Evolutionary conservation across 2,113 vertebrate species (phyloP).

Genomic region (Tursiops truncatus): DNA sequence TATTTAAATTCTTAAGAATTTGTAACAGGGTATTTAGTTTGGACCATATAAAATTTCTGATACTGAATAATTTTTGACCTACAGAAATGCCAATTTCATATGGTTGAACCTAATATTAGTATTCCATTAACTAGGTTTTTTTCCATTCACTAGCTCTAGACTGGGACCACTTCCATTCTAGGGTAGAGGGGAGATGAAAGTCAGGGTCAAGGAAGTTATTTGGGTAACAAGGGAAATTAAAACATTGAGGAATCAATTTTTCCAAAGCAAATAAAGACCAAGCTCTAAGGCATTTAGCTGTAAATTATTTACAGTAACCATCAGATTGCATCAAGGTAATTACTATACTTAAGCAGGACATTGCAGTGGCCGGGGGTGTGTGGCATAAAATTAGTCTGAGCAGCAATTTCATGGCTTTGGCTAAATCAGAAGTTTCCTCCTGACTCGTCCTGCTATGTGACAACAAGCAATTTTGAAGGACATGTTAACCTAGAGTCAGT

Average conservation of each 20-base stretch:
- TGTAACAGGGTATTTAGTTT: neutral
- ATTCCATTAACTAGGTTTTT: neutral
- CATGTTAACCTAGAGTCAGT: neutral
- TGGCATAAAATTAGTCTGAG: slow-evolving; percentile 16
- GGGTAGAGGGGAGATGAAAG: neutral
- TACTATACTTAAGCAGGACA: neutral
- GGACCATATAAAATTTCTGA: neutral
- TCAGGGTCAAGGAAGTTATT: neutral
- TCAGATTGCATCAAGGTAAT: slow-evolving; percentile 54
- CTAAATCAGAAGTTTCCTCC: neutral
- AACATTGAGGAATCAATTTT: slow-evolving; percentile 42
- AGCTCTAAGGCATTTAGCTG: slow-evolving; percentile 21
- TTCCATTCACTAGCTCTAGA: neutral
- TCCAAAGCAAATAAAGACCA: slow-evolving; percentile 54
- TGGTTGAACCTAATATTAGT: neutral
- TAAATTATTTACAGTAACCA: slow-evolving; percentile 74
- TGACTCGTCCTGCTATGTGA: neutral
- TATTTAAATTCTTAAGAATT: neutral
- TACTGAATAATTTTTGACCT: neutral
- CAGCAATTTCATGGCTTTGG: slow-evolving; percentile 4
- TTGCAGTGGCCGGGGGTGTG: neutral
- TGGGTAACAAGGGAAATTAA: slow-evolving; percentile 28
- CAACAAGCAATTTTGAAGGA: slow-evolving; percentile 27
- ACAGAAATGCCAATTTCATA: neutral
- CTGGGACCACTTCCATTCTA: neutral